Base-by-base conservation (phyloP, 2,888 invertebrate species). In the Drosophila monieri region DNA sequence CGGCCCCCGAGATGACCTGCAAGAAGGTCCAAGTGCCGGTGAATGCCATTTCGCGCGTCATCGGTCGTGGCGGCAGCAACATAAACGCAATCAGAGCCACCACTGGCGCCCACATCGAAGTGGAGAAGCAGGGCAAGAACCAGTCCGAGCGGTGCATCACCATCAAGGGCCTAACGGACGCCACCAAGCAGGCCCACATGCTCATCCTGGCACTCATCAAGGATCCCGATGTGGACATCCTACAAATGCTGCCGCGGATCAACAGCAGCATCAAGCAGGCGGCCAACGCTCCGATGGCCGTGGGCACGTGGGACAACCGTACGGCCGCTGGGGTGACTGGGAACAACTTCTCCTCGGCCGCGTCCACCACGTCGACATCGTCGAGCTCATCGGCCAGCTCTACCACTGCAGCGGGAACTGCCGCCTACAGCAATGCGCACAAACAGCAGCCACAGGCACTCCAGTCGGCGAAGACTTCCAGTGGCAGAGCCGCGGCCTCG, bases 71-170 rank as follows among this genome's bases (percentile, higher is more conserved):
- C 30, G 99, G 99, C 51, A 97, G 96, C 92, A 99, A 99, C 92
- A 99, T 99, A 88, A 99, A 99, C 92, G 98, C 99, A 10, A 99
- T 99, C 90, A 94, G 99, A 65, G 97, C 97, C 61, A 96, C 97
- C 55, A 99, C 99, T 30, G 98, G 98, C 66, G 99, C 99, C 5
- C 97, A 98, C 90, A 99, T 99, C 90, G 98, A 99, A 92, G 98
- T 99, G 25, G 99, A 99, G 92, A 99, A 99, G 92, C 98, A 98
- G 92, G 95, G 95, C 90, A 97, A 98, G 92, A 96, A 97, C 5
- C 97, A 97, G 92, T 97, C 96, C 59, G 98, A 98, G 91, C 93
- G 99, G 79, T 96, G 96, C 88, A 98, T 99, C 77, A 98, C 98
- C 43, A 98, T 99, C 89, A 98, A 97, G 92, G 98, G 98, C 49